These are phyloP conservation scores for Embiotoca jacksoni DNA, from an alignment of 2,113 vertebrate genomes.

Conservation along the genomic window DNA sequence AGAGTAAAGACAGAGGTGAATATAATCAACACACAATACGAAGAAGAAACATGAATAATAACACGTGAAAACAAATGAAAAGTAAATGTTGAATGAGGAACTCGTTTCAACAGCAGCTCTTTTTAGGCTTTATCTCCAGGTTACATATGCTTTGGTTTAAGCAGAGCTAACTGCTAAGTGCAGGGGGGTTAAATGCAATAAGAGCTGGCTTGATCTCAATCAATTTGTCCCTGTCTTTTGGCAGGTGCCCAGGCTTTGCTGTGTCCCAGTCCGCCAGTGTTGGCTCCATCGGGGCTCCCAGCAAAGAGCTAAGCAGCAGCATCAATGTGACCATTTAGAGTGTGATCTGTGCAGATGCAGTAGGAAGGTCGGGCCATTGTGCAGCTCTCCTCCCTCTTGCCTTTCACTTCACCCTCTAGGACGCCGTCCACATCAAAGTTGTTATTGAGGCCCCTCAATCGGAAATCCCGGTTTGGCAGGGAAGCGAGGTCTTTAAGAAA, in stretches of 20 bases:
- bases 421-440: constrained; percentile 82
- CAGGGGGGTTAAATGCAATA: constrained; percentile 65
- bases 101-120: constrained; percentile 11
- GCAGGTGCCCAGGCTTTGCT: constrained; percentile 74
- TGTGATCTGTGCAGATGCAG: constrained; percentile 79
- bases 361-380: constrained; percentile 78
- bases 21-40: constrained; percentile 22
- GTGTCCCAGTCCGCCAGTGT: constrained; percentile 68
- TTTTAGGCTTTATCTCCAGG: constrained; percentile 32
- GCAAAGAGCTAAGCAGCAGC: constrained; percentile 72
- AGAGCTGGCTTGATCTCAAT: constrained; percentile 78
- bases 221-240: constrained; percentile 80
- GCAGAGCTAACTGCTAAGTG: constrained; percentile 56
- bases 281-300: constrained; percentile 75
- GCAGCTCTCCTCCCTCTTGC: constrained; percentile 62
- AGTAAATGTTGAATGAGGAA: neutral
- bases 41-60: constrained; percentile 13
- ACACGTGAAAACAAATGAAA: constrained; percentile 1
- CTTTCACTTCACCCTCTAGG: constrained; percentile 74
- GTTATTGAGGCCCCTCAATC: constrained; percentile 78
- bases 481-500: constrained; percentile 64
- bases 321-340: constrained; percentile 83
- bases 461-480: constrained; percentile 82
- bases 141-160: constrained; percentile 40
- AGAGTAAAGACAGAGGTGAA: constrained; percentile 18